Evolutionary conservation across 1,140 invertebrate genomes (phyloP).

Genomic region (Trichogramma pretiosum): DNA sequence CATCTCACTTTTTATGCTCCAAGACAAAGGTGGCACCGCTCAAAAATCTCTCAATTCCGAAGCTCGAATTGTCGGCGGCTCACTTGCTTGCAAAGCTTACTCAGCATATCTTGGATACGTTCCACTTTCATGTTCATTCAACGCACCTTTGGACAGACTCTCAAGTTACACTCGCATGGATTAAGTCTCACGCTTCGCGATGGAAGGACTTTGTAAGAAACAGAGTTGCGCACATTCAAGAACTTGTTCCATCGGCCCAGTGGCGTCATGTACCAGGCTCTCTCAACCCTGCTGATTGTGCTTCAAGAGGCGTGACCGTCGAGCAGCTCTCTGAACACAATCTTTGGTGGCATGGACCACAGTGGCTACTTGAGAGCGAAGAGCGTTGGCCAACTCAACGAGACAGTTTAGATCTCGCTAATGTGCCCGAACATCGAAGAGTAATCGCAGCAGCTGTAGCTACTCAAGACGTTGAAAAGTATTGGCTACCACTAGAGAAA

Average conservation of each 20-base stretch:
- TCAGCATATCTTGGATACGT: constrained; percentile 1
- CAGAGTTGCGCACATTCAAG: background rate
- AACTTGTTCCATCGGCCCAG: background rate
- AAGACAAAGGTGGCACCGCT: constrained; percentile 22
- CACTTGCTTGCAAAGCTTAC: constrained; percentile 16
- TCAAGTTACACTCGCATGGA: constrained; percentile 21
- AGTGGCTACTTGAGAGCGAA: constrained; percentile 2
- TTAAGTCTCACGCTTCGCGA: background rate
- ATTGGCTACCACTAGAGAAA: background rate
- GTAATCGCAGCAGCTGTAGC: background rate
- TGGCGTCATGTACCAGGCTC: background rate
- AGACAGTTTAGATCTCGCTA: background rate
- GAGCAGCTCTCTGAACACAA: background rate
- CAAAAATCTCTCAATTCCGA: constrained; percentile 16
- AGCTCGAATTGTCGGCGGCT: constrained; percentile 20
- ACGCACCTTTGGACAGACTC: constrained; percentile 9
- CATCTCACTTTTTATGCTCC: constrained; percentile 1
- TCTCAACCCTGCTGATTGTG: constrained; percentile 29
- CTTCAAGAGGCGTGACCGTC: constrained; percentile 22
- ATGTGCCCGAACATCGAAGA: background rate
- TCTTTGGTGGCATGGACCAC: constrained; percentile 20
- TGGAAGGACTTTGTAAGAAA: constrained; percentile 19
- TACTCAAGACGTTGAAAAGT: constrained; percentile 5
- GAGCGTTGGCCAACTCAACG: constrained; percentile 2
- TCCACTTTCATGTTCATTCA: background rate